Percentiles rank a stretch among this genome's conserved stretches.
Conservation (phyloP, 1,140 invertebrate species). For the Carcinoscorpius rotundicauda region DNA sequence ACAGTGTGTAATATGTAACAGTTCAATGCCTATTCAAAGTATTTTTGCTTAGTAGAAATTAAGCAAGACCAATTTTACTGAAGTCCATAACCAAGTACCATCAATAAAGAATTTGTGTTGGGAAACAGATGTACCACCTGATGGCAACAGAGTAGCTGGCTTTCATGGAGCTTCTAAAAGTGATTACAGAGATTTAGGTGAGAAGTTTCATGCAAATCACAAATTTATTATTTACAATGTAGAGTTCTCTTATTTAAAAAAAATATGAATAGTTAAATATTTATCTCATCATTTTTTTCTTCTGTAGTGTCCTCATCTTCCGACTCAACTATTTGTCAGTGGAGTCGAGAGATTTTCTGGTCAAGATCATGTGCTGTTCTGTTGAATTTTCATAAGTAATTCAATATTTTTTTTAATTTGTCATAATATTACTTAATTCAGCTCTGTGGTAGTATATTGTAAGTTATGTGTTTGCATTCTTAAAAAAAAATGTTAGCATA, state of each 20-base stretch:
- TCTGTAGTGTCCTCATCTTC: slow-evolving; percentile 21
- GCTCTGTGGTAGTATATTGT: not conserved
- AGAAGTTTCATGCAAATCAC: not conserved
- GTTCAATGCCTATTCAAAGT: too few species aligned
- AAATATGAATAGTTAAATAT: slow-evolving; percentile 4
- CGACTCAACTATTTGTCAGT: slow-evolving; percentile 24
- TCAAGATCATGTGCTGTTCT: slow-evolving; percentile 51
- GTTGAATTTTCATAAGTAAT: slow-evolving; percentile 47
- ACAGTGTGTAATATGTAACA: too few species aligned
- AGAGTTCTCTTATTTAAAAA: slow-evolving; percentile 26
- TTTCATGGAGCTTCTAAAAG: too few species aligned
- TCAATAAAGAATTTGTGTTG: too few species aligned
- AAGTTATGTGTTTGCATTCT: not conserved
- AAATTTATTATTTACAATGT: slow-evolving; percentile 16
- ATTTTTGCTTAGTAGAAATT: too few species aligned
- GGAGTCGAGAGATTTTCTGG: slow-evolving; percentile 42
- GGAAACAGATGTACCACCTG: too few species aligned
- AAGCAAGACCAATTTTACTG: too few species aligned
- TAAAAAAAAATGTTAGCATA: not conserved
- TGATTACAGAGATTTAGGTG: too few species aligned
- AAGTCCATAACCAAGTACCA: too few species aligned
- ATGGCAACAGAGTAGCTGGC: too few species aligned
- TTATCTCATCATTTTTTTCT: not conserved
- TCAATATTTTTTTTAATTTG: not conserved
- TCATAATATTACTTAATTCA: not conserved